Evolutionary conservation across 2,797 vertebrate species (phyloP).

Genomic region (Telmatherina bonti): DNA sequence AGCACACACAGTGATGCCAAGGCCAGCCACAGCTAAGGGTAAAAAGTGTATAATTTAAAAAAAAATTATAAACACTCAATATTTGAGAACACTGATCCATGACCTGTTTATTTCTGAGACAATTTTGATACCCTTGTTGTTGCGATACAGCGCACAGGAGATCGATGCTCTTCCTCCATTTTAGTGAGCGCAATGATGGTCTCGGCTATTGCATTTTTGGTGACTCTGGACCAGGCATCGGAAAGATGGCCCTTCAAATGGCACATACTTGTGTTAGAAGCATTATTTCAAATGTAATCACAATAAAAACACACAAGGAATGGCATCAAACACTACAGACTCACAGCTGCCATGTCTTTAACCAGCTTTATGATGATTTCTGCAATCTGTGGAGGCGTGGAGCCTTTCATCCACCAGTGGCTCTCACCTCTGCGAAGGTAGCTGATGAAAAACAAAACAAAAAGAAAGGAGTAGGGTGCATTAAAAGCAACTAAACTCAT

Average conservation of each 20-base stretch:
- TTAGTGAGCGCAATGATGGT: constrained; percentile 99
- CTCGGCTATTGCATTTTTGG: constrained; percentile 99
- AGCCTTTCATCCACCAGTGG: constrained; percentile 99
- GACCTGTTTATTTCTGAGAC: background rate
- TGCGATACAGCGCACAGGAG: constrained; percentile 95
- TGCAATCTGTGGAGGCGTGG: constrained; percentile 97
- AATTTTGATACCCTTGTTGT: constrained; percentile 89
- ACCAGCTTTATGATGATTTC: constrained; percentile 99
- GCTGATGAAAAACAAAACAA: constrained; percentile 73
- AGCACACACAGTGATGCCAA: constrained; percentile 97
- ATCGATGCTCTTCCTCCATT: constrained; percentile 99
- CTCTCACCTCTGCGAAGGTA: constrained; percentile 97
- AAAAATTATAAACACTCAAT: background rate
- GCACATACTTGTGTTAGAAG: background rate
- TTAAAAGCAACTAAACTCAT: background rate
- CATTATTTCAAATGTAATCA: background rate
- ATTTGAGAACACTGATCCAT: constrained; percentile 1
- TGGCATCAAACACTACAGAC: constrained; percentile 49
- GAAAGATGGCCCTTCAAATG: constrained; percentile 93
- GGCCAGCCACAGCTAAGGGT: constrained; percentile 93
- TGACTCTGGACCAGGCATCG: constrained; percentile 98
- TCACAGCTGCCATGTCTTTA: constrained; percentile 99
- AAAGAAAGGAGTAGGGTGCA: background rate
- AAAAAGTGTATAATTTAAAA: background rate
- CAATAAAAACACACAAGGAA: background rate